A percentile compares a stretch with the other conserved stretches of the same genome.
Evolutionary conservation across 1,140 invertebrate species (phyloP).

Genomic region (Goniozus legneri): DNA sequence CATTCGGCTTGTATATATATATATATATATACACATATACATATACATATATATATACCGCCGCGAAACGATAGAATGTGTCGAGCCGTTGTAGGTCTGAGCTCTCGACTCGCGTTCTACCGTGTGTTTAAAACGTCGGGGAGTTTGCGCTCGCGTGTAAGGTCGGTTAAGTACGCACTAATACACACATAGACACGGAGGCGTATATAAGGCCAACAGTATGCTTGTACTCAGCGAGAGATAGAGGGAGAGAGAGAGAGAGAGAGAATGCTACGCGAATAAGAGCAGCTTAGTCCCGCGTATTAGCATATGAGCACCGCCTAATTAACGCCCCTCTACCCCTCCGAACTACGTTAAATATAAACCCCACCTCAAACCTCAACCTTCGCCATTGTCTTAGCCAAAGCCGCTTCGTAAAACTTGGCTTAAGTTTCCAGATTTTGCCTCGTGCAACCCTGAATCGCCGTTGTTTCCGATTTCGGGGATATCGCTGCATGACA

Average conservation of each 20-base stretch:
- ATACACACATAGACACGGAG: no score
- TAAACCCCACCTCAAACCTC: constrained; percentile 37
- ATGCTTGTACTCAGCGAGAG: neutral
- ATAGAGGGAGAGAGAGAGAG: constrained; percentile 3
- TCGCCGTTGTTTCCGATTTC: neutral
- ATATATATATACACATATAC: no score
- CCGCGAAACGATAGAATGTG: no score
- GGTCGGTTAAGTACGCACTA: no score
- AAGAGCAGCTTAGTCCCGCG: constrained; percentile 45
- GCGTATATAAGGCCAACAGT: neutral
- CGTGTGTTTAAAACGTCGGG: no score
- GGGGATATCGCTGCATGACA: neutral
- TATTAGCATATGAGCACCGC: constrained; percentile 49
- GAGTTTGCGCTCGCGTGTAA: no score
- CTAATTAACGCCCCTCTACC: constrained; percentile 45
- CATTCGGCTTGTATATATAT: no score
- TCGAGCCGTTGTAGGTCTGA: no score
- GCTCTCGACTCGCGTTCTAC: no score
- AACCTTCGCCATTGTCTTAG: constrained; percentile 46
- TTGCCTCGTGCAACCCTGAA: neutral
- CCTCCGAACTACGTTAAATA: constrained; percentile 28
- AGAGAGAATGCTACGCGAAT: constrained; percentile 33
- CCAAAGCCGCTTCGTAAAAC: constrained; percentile 45
- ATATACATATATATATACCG: no score
- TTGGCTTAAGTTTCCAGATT: constrained; percentile 38